A percentile compares a stretch with the other conserved stretches of the same genome.
These are phyloP conservation scores for Eledona agricola DNA, from an alignment of 2,888 invertebrate genomes.

Conservation along the genomic window DNA sequence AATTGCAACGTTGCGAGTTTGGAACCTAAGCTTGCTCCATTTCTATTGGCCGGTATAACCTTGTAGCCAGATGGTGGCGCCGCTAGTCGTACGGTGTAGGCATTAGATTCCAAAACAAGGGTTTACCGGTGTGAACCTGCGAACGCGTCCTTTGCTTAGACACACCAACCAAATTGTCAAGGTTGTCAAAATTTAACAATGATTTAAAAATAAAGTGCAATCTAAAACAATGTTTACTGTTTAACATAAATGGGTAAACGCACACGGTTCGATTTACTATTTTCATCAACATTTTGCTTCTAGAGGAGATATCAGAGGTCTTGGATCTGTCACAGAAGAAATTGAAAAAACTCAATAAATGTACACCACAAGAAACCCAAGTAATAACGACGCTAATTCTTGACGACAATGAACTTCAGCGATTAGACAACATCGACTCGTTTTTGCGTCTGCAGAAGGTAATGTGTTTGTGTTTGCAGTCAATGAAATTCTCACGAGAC, in stretches of 20 bases:
- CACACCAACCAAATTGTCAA: conserved; percentile 9
- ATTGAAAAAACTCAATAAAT: conserved; percentile 82
- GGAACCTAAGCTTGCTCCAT: too few relatives aligned
- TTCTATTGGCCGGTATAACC: too few relatives aligned
- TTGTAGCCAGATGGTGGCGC: too few relatives aligned
- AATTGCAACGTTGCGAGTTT: too few relatives aligned
- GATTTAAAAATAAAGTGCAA: conserved; percentile 15
- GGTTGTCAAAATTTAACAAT: conserved; percentile 16
- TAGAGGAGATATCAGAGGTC: conserved; percentile 62
- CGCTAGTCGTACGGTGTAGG: too few relatives aligned
- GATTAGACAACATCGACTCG: conserved; percentile 87
- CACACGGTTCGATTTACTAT: background rate
- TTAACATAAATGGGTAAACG: conserved; percentile 24
- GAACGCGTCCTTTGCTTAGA: conserved; percentile 5
- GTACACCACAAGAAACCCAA: conserved; percentile 73
- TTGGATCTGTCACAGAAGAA: conserved; percentile 82
- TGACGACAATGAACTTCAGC: conserved; percentile 87
- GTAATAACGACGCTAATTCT: conserved; percentile 74
- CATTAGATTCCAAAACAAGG: too few relatives aligned
- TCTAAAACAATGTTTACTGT: conserved; percentile 10
- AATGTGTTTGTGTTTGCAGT: conserved; percentile 40
- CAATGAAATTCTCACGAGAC: background rate
- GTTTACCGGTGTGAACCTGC: too few relatives aligned
- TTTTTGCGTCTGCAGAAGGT: conserved; percentile 82
- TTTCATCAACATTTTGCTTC: conserved; percentile 8